Evolutionary conservation across 2,797 vertebrate species (phyloP).

Genomic region (Taeniopygia guttata): DNA sequence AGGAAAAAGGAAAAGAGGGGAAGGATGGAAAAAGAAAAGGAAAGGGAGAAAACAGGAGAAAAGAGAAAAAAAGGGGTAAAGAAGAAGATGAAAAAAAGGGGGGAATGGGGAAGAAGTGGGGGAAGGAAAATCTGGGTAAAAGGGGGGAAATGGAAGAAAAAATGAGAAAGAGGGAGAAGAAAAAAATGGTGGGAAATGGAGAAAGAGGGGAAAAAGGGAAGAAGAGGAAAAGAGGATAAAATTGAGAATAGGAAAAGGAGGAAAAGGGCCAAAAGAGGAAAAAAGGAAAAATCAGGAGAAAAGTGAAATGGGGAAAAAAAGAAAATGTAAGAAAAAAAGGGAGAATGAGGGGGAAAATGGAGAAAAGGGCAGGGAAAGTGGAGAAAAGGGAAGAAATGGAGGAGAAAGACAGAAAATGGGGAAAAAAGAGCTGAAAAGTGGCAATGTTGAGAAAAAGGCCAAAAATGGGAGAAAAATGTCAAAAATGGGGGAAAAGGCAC

Average conservation of each 20-base stretch:
- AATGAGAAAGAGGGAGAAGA: background rate
- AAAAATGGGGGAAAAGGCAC: background rate
- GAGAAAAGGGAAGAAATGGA: background rate
- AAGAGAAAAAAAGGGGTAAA: background rate
- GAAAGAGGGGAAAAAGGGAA: background rate
- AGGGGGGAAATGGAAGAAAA: background rate
- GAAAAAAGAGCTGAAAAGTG: background rate
- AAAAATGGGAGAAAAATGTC: background rate
- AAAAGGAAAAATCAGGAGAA: background rate
- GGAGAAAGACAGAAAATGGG: background rate
- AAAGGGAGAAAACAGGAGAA: background rate
- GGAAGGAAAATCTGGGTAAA: background rate
- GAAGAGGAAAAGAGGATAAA: background rate
- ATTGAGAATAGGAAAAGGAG: background rate
- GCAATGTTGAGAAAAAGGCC: background rate
- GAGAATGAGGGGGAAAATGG: background rate
- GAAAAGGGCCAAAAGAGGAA: rapidly evolving
- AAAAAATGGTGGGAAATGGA: background rate
- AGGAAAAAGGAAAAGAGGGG: background rate
- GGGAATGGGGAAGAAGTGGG: background rate
- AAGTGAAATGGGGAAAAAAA: background rate
- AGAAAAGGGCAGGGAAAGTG: background rate
- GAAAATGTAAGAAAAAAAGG: background rate
- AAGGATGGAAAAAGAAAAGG: rapidly evolving
- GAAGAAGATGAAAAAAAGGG: background rate